A percentile compares a stretch with the other conserved stretches of the same genome.
These are phyloP conservation scores for Sylvia atricapilla DNA, from an alignment of 2,113 vertebrate species.

Conservation along the genomic window DNA sequence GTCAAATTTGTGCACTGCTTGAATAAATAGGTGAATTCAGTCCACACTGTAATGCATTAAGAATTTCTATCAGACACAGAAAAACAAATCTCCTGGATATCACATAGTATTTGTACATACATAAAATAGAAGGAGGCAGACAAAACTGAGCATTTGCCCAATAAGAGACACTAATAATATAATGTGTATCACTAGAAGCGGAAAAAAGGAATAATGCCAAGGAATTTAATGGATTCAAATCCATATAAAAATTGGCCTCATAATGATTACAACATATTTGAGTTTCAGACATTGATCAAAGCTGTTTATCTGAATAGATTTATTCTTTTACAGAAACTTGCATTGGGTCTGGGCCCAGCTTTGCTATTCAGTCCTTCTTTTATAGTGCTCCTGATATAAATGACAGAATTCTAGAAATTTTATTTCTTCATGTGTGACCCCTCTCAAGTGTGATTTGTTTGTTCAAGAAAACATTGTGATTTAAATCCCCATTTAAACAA, in stretches of 20 bases:
- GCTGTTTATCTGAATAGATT: background rate
- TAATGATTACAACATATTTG: background rate
- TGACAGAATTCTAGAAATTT: background rate
- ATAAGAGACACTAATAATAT: background rate
- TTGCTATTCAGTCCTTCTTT: background rate
- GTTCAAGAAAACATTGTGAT: background rate
- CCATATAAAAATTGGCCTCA: background rate
- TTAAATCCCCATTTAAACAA: background rate
- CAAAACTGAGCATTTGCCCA: background rate
- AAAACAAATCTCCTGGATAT: background rate
- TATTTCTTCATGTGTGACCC: background rate
- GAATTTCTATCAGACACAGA: background rate
- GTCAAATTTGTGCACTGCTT: background rate
- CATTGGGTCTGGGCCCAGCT: background rate
- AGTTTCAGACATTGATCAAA: background rate
- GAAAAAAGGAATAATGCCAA: background rate
- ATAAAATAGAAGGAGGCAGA: background rate
- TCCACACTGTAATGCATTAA: background rate
- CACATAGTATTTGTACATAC: background rate
- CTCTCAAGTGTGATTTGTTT: background rate
- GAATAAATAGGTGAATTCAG: background rate
- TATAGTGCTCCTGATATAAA: background rate
- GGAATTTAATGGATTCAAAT: background rate
- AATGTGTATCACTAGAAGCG: background rate
- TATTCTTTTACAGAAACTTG: background rate